Evolutionary conservation across 2,113 vertebrate species (phyloP), one percentile per base, ranked within the genome.

Genomic region (Cyanoramphus novaezelandiae): DNA sequence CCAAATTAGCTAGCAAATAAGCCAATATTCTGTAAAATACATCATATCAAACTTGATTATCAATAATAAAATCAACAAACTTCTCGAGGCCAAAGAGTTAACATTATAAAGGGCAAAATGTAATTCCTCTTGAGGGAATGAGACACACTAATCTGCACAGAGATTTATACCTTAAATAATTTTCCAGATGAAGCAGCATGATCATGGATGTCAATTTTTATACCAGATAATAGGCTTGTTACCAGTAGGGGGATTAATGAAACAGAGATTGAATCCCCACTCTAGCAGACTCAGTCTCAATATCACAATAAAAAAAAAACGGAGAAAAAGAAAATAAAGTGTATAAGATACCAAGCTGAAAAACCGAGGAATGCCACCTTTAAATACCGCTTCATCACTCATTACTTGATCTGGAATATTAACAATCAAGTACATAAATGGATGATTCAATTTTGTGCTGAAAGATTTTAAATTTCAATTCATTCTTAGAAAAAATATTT

Each of bases 61-160:
- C 95, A 97, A 95, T 94, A 92, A 93, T 64, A 98, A 97, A 98
- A 96, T 97, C 93, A 97, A 72, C 96, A 93, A 95, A 82, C 12
- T 47, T 86, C 65, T 76, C 68, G 72, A 94, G 92, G 94, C 87
- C 95, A 96, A 96, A 85, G 76, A 88, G 91, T 92, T 95, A 96
- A 93, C 50, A 76, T 95, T 95, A 68, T 84, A 94, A 97, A 80
- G 91, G 75, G 52, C 33, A 95, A 91, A 80, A 83, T 41, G 11
- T 53, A 47, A 96, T 70, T 94, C 78, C 78, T 92, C 92, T 67
- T 44, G 52, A 88, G 89, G 31, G 82, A 88, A 90, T 25, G 71
- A 68, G 78, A 49, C 39, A 86, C 15, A 27, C 24, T 97, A 79
- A 95, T 96, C 76, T 96, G 55, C 64, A 16, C 64, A 50, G 76